Percentiles rank a stretch among this genome's conserved stretches.
Evolutionary conservation across 1,140 invertebrate species (phyloP).

Genomic region (Drosophila sechellia): DNA sequence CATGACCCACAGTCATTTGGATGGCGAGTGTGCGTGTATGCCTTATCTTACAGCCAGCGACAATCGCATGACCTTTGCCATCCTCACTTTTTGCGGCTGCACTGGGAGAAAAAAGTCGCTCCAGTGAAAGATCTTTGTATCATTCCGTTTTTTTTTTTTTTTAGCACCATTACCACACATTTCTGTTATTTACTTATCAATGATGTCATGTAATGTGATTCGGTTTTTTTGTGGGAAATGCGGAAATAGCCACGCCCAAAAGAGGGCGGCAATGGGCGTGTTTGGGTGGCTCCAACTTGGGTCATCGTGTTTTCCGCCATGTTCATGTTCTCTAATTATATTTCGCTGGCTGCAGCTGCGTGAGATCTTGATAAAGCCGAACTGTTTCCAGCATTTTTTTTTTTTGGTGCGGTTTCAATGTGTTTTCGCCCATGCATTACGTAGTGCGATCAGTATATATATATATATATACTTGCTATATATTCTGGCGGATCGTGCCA

Average conservation of each 20-base stretch:
- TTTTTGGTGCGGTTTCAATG: background rate
- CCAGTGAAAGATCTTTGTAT: too few relatives aligned
- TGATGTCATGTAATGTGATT: background rate
- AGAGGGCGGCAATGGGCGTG: background rate
- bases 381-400: slow-evolving; percentile 1
- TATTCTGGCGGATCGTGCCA: slow-evolving; percentile 10
- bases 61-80: slow-evolving; percentile 32
- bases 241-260: background rate
- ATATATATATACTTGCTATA: background rate
- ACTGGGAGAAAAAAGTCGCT: background rate
- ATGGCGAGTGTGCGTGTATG: slow-evolving; percentile 8
- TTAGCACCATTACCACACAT: too few relatives aligned
- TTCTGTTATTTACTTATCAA: background rate
- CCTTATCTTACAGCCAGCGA: slow-evolving; percentile 13
- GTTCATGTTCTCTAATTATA: slow-evolving; percentile 41
- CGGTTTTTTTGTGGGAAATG: background rate
- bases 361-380: slow-evolving; percentile 36
- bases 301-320: slow-evolving; percentile 4
- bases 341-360: slow-evolving; percentile 36
- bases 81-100: background rate
- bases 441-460: slow-evolving; percentile 8
- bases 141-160: too few relatives aligned
- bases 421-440: slow-evolving; percentile 3
- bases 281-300: background rate
- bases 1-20: slow-evolving; percentile 30